Evolutionary conservation across 2,797 vertebrate genomes (phyloP), one percentile per base, ranked within the genome.

Genomic region (Poecilia picta): DNA sequence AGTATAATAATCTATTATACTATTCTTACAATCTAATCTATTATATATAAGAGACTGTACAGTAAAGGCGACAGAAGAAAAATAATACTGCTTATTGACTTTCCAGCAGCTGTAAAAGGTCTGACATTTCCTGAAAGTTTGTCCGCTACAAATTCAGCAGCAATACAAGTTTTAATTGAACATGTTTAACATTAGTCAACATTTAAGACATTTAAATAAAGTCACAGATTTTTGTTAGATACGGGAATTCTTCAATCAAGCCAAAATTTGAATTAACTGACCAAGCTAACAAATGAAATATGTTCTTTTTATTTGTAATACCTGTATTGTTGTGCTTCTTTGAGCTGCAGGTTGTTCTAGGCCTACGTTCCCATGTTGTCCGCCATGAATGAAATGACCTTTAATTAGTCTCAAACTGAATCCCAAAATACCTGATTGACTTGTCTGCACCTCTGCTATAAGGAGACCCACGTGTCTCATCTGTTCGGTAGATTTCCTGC

Each of bases 401-500:
- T 47, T 85, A 86, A 87, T 92, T 86, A 89, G 77, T 72, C 57
- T 16, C 57, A 43, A 78, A 84, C 83, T 86, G 76, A 89, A 84
- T 76, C 80, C 81, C 13, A 81, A 83, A 76, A 83, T 77, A 76
- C 13, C 85, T 87, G 85, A 86, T 83, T 79, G 72, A 78, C 86
- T 83, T 66, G 83, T 83, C 55, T 84, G 74, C 81, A 85, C 76
- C 83, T 81, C 79, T 78, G 80, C 55, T 75, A 28, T 78, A 8
- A 80, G 89, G 88, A 83, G 84, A 73, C 77, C 77, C 64, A 74
- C 13, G 1, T 80, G 81, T 41, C 7, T 80, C 41, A 91, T 92
- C 88, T 93, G 91, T 83, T 91, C 77, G 84, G 77, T 84, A 75
- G 88, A 86, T 91, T 87, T 82, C 76, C 79, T 62, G 83, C 79